A percentile compares a stretch with the other conserved stretches of the same genome.
Evolutionary conservation across 2,797 vertebrate genomes (phyloP).

Genomic region (Hypotaenidia okinawae): DNA sequence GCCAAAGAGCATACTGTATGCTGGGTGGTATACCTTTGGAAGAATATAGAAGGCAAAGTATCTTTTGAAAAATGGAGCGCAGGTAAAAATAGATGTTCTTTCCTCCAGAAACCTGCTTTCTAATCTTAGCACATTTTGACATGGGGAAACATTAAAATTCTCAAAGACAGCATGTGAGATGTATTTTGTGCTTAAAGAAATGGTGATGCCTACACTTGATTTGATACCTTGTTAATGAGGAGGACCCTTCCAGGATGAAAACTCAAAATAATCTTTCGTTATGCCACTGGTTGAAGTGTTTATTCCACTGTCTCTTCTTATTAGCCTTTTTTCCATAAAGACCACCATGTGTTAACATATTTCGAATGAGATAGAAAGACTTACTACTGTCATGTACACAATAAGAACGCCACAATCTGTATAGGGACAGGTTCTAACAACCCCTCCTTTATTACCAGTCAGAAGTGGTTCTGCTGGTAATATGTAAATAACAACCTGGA

Average conservation of each 20-base stretch:
- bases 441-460: background rate
- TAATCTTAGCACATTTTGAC: background rate
- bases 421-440: background rate
- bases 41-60: background rate
- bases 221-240: background rate
- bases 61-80: background rate
- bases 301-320: background rate
- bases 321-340: background rate
- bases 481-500: background rate
- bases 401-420: background rate
- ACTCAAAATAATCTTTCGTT: background rate
- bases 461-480: background rate
- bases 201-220: background rate
- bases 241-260: background rate
- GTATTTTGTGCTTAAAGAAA: background rate
- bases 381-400: background rate
- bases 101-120: background rate
- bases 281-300: background rate
- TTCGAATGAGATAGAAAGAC: background rate
- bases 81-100: background rate
- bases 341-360: background rate
- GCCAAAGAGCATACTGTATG: background rate
- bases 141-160: background rate
- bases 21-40: rapidly evolving
- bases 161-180: background rate